Conservation (phyloP, 2,888 invertebrate genomes). For the Tenthredo notha region DNA sequence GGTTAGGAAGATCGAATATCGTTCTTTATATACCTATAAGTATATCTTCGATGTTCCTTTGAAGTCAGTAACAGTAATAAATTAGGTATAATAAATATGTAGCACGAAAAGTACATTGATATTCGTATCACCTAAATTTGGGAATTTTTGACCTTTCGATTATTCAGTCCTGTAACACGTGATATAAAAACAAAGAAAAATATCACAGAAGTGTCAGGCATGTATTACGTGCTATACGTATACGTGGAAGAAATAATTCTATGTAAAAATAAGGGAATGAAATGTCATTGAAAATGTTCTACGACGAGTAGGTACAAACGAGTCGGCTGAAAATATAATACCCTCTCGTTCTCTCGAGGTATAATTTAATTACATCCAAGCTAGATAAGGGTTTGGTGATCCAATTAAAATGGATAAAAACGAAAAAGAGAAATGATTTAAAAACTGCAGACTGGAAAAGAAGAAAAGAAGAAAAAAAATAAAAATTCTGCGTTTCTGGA, state of each 20-base stretch:
- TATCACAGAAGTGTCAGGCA: background rate
- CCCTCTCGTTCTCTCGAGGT: slow-evolving; percentile 22
- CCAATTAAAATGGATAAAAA: slow-evolving; percentile 40
- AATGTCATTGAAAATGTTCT: background rate
- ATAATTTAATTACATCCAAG: slow-evolving; percentile 36
- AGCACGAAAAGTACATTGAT: background rate
- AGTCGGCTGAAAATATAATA: slow-evolving; percentile 29
- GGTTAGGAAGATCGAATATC: background rate
- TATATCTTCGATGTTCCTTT: background rate
- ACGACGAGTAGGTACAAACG: slow-evolving; percentile 17
- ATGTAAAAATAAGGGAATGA: background rate
- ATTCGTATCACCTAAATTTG: background rate
- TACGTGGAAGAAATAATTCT: background rate
- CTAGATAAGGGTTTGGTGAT: slow-evolving; percentile 50
- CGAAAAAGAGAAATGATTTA: background rate
- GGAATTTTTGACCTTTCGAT: background rate
- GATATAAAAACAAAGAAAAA: background rate
- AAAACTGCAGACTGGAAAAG: background rate
- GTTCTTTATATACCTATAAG: background rate
- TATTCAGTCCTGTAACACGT: background rate
- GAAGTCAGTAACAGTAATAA: background rate
- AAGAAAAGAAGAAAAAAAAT: background rate
- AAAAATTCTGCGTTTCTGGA: background rate
- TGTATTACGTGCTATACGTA: background rate
- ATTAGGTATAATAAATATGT: background rate